phyloP scores from a whole-genome alignment of 2,888 invertebrate genomes.

The Acrobasis consociella region DNA sequence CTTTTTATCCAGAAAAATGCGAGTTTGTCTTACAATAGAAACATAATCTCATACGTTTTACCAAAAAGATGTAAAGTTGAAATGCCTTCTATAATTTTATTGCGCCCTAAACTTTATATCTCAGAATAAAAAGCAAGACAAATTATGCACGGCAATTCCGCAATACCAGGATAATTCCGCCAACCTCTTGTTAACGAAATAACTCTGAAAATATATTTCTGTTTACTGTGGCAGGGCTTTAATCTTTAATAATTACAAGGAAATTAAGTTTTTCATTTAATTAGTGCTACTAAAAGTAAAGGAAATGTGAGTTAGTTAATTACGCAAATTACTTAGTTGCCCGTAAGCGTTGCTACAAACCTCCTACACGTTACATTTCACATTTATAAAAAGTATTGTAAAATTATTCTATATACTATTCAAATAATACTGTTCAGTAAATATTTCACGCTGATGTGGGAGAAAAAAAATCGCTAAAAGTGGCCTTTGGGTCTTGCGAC shows the following conservation, averaged over 20 bases:
- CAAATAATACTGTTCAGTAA: no score
- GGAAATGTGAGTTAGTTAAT: slow-evolving; percentile 9
- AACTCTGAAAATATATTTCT: slow-evolving; percentile 2
- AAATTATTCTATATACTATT: not conserved
- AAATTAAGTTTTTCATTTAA: slow-evolving; percentile 8
- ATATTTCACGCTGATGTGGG: no score
- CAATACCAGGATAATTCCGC: slow-evolving; percentile 1
- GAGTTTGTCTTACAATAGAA: no score
- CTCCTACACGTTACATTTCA: not conserved
- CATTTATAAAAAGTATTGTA: not conserved
- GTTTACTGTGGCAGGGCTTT: not conserved
- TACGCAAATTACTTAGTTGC: not conserved
- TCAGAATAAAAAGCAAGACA: slow-evolving; percentile 5
- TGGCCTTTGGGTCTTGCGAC: not conserved
- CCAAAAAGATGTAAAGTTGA: not conserved
- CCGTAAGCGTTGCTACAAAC: not conserved
- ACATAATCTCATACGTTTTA: no score
- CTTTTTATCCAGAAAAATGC: no score
- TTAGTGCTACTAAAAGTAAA: slow-evolving; percentile 4
- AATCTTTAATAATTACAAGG: slow-evolving; percentile 13
- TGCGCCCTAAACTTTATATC: not conserved
- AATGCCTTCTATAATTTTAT: not conserved
- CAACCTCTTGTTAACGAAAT: slow-evolving; percentile 4
- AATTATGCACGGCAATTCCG: not conserved
- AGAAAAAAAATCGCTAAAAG: not conserved